These are phyloP conservation scores for Anguilla megastoma DNA, from an alignment of 2,797 vertebrate species.

Conservation along the genomic window DNA sequence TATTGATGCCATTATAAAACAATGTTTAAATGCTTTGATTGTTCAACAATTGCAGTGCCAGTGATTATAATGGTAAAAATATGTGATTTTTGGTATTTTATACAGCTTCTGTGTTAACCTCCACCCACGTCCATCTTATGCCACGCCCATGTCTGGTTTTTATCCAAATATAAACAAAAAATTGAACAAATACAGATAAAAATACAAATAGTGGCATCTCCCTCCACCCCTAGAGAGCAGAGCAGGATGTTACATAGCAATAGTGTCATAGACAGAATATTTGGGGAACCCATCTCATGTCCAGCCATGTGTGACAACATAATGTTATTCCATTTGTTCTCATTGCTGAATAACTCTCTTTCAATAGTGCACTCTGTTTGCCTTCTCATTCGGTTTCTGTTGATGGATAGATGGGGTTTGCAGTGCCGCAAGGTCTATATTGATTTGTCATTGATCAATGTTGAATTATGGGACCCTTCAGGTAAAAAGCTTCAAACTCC, in stretches of 20 bases:
- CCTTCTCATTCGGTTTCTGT: conserved; percentile 41
- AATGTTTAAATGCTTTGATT: no score
- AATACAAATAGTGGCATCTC: no score
- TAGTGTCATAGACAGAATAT: conserved; percentile 16
- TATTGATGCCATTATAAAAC: no score
- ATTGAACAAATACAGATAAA: no score
- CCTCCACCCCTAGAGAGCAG: neutral
- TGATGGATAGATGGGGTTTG: conserved; percentile 46
- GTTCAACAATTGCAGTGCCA: no score
- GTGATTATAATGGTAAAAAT: no score
- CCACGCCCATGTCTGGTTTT: no score
- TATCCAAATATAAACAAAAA: no score
- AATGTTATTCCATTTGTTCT: conserved; percentile 46
- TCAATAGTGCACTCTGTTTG: conserved; percentile 25
- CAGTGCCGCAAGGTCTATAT: conserved; percentile 51
- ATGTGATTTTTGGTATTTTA: no score
- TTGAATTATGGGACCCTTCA: conserved; percentile 63
- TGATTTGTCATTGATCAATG: conserved; percentile 62
- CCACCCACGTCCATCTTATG: no score
- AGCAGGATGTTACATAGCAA: neutral
- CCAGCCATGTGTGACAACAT: conserved; percentile 25
- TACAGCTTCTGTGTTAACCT: no score
- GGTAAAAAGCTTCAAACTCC: conserved; percentile 55
- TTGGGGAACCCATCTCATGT: conserved; percentile 16
- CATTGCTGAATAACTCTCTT: conserved; percentile 37